Conservation (phyloP, 2,797 vertebrate species). For the Euthynnus affinis region DNA sequence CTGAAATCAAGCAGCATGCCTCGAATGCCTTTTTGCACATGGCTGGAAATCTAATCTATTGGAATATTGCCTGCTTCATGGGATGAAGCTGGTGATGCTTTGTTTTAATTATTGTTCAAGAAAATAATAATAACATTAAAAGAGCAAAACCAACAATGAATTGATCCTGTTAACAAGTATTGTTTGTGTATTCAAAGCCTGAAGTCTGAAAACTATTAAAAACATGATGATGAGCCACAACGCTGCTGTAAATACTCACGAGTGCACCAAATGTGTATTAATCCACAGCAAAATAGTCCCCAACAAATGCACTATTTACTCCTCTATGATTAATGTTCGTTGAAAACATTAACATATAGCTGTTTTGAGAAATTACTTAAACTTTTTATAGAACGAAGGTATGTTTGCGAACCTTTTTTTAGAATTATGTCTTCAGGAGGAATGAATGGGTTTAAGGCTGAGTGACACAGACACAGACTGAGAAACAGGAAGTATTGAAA, state of each 20-base stretch:
- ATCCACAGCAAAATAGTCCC: conserved; percentile 1
- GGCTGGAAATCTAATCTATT: conserved; percentile 34
- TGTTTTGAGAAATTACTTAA: not conserved
- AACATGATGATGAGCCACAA: not conserved
- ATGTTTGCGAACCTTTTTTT: not conserved
- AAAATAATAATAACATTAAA: not conserved
- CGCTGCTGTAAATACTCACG: not conserved
- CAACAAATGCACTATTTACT: not conserved
- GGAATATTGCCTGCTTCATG: conserved; percentile 2
- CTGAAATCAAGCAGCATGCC: conserved; percentile 83
- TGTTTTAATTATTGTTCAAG: not conserved
- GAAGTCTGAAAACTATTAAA: not conserved
- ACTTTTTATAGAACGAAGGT: not conserved
- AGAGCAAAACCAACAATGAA: not conserved
- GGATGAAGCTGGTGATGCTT: not conserved
- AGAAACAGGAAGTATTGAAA: not conserved
- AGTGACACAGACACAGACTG: no score
- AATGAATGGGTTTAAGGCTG: no score
- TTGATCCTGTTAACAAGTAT: not conserved
- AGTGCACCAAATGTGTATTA: not conserved
- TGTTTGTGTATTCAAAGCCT: not conserved
- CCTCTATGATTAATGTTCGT: not conserved
- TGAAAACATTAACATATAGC: not conserved
- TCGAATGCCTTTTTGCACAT: conserved; percentile 69
- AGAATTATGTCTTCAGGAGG: not conserved